Conservation (phyloP, 2,888 invertebrate genomes). For the Netelia fuscicornis region DNA sequence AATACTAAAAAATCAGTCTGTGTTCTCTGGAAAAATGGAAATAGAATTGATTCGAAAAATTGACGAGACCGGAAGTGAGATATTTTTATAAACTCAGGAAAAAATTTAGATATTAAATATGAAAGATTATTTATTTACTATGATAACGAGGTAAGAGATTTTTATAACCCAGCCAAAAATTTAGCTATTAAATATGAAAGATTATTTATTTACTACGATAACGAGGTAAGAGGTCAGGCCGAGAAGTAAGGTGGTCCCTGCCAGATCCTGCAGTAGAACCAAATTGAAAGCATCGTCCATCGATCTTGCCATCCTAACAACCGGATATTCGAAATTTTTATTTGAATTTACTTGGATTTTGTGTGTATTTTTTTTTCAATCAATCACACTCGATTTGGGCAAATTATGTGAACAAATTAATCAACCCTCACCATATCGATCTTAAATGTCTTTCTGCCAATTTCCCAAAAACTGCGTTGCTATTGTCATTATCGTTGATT, state of each 20-base stretch:
- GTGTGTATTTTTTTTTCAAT: neutral
- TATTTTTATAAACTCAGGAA: neutral
- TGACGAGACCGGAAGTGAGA: neutral
- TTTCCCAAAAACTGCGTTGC: slow-evolving; percentile 57
- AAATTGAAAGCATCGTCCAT: slow-evolving; percentile 72
- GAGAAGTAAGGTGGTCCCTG: slow-evolving; percentile 71
- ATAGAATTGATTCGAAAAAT: neutral
- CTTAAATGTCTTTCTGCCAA: slow-evolving; percentile 66
- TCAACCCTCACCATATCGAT: slow-evolving; percentile 66
- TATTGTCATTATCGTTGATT: slow-evolving; percentile 35
- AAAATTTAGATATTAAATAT: too few relatives aligned
- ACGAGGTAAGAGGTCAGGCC: slow-evolving; percentile 72
- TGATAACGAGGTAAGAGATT: too few relatives aligned
- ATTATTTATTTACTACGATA: slow-evolving; percentile 61
- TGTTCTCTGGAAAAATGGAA: slow-evolving; percentile 50
- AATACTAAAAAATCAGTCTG: slow-evolving; percentile 61
- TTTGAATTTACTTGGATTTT: neutral
- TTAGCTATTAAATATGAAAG: neutral
- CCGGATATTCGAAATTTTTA: too few relatives aligned
- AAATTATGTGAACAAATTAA: neutral
- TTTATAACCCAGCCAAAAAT: neutral
- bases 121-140: slow-evolving; percentile 54
- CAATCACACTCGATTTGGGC: neutral
- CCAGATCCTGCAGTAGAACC: slow-evolving; percentile 72
- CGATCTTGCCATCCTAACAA: slow-evolving; percentile 71